phyloP scores from a whole-genome alignment of 1,140 invertebrate species.

The Drosophila sp. region DNA sequence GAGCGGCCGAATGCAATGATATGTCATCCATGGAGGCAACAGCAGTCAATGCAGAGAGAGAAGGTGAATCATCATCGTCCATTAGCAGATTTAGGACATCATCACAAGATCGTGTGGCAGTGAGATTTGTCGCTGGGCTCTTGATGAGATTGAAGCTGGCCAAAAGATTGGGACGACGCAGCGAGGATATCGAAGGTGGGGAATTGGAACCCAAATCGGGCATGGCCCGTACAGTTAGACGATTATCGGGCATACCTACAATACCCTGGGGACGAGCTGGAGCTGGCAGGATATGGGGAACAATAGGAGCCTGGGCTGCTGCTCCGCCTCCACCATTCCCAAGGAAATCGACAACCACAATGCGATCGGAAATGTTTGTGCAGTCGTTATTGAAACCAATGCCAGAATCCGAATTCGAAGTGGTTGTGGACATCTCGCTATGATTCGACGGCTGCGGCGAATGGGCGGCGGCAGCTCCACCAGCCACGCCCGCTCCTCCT shows the following conservation, averaged over 20 bases:
- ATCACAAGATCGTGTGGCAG: conserved; percentile 72
- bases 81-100: conserved; percentile 66
- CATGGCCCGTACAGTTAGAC: conserved; percentile 85
- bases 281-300: conserved; percentile 34
- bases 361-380: conserved; percentile 91
- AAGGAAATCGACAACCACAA: conserved; percentile 91
- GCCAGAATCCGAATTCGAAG: conserved; percentile 97
- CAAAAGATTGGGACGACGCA: conserved; percentile 64
- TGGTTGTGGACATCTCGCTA: conserved; percentile 92
- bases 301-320: conserved; percentile 7
- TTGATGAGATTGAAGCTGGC: conserved; percentile 76
- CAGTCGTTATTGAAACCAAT: conserved; percentile 96
- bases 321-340: conserved; percentile 37
- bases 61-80: conserved; percentile 34
- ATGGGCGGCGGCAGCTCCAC: conserved; percentile 84
- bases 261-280: conserved; percentile 62
- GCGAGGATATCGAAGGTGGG: conserved; percentile 38
- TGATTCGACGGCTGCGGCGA: conserved; percentile 92
- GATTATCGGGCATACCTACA: conserved; percentile 66
- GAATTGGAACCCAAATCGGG: conserved; percentile 58
- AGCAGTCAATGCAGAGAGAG: conserved; percentile 32
- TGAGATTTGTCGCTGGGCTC: conserved; percentile 68
- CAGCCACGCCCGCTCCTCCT: conserved; percentile 31
- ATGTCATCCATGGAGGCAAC: conserved; percentile 71
- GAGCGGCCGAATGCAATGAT: conserved; percentile 62